These are phyloP conservation scores for Forbesichthys papilliferus DNA, from an alignment of 2,113 vertebrate genomes.

Conservation along the genomic window DNA sequence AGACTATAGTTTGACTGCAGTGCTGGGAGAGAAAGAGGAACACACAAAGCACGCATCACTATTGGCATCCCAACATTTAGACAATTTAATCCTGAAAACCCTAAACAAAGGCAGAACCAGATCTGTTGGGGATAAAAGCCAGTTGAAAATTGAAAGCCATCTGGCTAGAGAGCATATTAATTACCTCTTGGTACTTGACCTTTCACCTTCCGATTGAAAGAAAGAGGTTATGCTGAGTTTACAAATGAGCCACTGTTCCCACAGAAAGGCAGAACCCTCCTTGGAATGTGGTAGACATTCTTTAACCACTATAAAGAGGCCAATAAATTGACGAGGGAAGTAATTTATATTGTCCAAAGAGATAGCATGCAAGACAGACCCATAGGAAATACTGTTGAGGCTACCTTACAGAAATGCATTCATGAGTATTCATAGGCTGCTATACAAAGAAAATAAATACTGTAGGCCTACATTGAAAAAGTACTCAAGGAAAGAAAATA, in stretches of 20 bases:
- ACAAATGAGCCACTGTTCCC: constrained; percentile 23
- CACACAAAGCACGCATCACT: constrained; percentile 25
- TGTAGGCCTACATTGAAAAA: background rate
- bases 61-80: constrained; percentile 23
- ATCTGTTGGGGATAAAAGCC: constrained; percentile 29
- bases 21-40: constrained; percentile 19
- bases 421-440: background rate
- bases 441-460: background rate
- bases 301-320: background rate
- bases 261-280: background rate
- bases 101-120: constrained; percentile 11
- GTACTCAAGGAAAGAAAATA: background rate
- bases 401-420: background rate
- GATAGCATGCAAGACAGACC: too few relatives aligned
- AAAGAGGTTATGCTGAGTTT: background rate
- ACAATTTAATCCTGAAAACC: constrained; percentile 25
- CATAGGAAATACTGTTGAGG: too few relatives aligned
- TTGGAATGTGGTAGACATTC: background rate
- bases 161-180: constrained; percentile 14
- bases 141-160: constrained; percentile 23
- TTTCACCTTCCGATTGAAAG: constrained; percentile 27
- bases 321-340: too few relatives aligned
- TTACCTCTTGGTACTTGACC: constrained; percentile 13
- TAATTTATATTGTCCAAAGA: too few relatives aligned
- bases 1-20: constrained; percentile 7